Base-by-base conservation (phyloP, 2,797 vertebrate genomes). In the Spondyliosoma cantharus region DNA sequence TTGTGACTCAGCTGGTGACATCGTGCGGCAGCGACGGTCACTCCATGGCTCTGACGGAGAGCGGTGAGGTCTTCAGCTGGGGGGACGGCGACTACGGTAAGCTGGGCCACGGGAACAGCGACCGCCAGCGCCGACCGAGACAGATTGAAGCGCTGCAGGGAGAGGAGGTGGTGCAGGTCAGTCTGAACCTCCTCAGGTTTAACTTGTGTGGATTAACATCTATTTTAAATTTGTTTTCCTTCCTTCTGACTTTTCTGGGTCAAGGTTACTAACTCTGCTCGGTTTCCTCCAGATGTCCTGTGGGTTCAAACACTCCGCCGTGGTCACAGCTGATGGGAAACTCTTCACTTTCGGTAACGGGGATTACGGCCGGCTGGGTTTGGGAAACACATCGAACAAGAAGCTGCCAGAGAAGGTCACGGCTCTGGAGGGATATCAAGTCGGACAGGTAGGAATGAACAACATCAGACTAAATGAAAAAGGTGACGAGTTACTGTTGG, bases 51-150 rank as follows among this genome's bases (percentile, higher is more conserved):
- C 92, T 96, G 81, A 96, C 95, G 0, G 96, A 96, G 92, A 96
- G 95, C 6, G 96, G 96, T 0, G 96, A 96, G 92, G 95, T 96
- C 12, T 96, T 96, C 91, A 96, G 96, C 89, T 96, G 96, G 96
- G 96, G 96, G 0, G 96, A 96, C 43, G 96, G 96, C 0, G 95
- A 96, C 87, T 96, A 96, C 57, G 95, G 95, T 3, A 96, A 96
- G 54, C 94, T 96, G 58, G 95, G 96, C 9, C 96, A 96, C 7
- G 95, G 96, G 1, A 96, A 96, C 93, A 96, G 94, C 0, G 96
- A 96, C 90, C 92, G 96, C 24, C 96, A 96, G 85, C 92, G 96
- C 3, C 88, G 96, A 2, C 95, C 96, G 12, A 85, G 95, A 61
- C 96, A 96, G 90, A 96, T 96, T 0, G 96, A 96, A 48, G 95